These are phyloP conservation scores for Procambarus virginalis DNA, from an alignment of 1,140 invertebrate species.

Conservation along the genomic window DNA sequence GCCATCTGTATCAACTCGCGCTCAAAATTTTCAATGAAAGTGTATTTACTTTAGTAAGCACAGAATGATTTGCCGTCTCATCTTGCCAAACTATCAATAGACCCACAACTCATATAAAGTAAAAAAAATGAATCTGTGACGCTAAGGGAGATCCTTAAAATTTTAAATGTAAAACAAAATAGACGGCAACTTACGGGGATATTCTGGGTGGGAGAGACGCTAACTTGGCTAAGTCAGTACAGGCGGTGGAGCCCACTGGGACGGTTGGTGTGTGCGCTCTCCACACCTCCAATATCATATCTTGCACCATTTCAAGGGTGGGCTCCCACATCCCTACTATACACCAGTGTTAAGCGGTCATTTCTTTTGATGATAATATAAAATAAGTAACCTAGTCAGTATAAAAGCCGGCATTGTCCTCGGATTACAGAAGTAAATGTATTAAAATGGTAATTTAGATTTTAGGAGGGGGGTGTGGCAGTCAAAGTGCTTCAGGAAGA, in stretches of 20 bases:
- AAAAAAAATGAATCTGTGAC: background rate
- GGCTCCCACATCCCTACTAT: background rate
- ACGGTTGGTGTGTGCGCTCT: background rate
- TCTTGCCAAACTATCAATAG: background rate
- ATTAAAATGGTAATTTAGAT: background rate
- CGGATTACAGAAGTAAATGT: conserved; percentile 7
- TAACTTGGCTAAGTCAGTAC: background rate
- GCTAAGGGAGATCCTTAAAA: background rate
- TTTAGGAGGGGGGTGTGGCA: conserved; percentile 4
- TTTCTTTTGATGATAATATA: too few species aligned
- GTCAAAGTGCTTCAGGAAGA: background rate
- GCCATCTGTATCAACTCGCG: background rate
- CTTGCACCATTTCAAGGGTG: background rate
- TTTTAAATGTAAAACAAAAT: background rate
- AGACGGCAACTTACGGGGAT: background rate
- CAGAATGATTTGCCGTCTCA: background rate
- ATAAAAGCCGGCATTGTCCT: background rate
- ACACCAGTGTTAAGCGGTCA: background rate
- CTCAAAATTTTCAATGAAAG: background rate
- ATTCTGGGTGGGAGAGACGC: background rate
- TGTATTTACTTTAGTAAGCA: background rate
- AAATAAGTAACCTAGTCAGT: background rate
- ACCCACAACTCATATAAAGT: background rate
- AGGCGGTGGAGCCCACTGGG: background rate
- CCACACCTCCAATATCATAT: background rate